Evolutionary conservation across 2,113 vertebrate species (phyloP).

Genomic region (Ctenomys sociabilis): DNA sequence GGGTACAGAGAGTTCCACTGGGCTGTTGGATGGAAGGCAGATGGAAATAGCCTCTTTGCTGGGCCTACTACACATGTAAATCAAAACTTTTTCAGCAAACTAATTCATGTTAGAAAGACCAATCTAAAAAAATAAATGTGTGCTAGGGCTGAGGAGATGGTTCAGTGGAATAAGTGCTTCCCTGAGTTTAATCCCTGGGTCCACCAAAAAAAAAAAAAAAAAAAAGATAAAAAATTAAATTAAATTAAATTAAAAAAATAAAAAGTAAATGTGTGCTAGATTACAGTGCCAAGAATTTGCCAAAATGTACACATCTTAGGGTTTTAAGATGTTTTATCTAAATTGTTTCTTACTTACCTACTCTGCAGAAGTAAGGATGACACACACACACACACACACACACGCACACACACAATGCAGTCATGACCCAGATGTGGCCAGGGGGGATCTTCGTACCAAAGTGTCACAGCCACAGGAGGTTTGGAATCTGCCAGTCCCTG

Average conservation of each 20-base stretch:
- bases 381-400: rapidly evolving
- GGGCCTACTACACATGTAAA: constrained; percentile 87
- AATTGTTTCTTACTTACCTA: background rate
- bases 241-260: too few relatives aligned
- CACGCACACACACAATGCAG: background rate
- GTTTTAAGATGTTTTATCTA: background rate
- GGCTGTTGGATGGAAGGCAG: constrained; percentile 90
- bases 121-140: constrained; percentile 9
- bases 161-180: too few relatives aligned
- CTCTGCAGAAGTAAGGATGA: background rate
- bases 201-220: too few relatives aligned
- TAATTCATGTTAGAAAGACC: constrained; percentile 21
- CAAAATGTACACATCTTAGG: background rate
- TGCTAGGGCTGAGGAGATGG: too few relatives aligned
- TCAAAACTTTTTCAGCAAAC: background rate
- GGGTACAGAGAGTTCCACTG: constrained; percentile 92
- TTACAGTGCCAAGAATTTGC: background rate
- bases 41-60: constrained; percentile 86
- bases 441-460: constrained; percentile 41
- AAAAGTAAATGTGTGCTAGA: constrained; percentile 32
- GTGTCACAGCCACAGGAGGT: background rate
- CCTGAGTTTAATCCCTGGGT: too few relatives aligned
- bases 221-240: too few relatives aligned
- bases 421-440: background rate
- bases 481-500: background rate